Percentiles rank a stretch among this genome's conserved stretches.
phyloP scores from a whole-genome alignment of 1,140 invertebrate genomes.

The Anthonomus grandis region DNA sequence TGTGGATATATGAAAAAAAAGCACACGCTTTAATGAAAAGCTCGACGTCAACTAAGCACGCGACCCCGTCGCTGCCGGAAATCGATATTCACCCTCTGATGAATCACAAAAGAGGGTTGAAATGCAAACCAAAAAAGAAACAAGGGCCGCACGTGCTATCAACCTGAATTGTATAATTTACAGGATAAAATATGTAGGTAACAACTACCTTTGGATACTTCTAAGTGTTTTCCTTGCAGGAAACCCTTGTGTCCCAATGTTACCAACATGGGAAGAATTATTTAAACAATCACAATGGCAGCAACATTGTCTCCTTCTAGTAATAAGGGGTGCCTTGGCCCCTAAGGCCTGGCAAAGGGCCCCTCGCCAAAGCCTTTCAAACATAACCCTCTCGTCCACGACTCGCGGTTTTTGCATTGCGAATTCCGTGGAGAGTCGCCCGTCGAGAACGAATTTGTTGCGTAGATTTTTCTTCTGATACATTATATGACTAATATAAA shows the following conservation, averaged over 20 bases:
- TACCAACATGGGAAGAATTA: conserved; percentile 14
- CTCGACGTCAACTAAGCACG: too few relatives aligned
- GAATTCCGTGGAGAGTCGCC: conserved; percentile 3
- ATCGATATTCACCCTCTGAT: conserved; percentile 18
- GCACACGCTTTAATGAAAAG: too few relatives aligned
- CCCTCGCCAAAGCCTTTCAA: conserved; percentile 61
- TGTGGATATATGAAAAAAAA: too few relatives aligned
- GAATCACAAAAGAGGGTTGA: conserved; percentile 9
- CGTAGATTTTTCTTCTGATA: too few relatives aligned
- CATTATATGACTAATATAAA: background rate
- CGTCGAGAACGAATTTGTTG: conserved; percentile 16
- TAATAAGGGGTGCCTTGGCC: conserved; percentile 41
- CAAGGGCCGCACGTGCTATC: too few relatives aligned
- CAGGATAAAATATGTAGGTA: too few relatives aligned
- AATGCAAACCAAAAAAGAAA: background rate
- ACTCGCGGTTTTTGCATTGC: conserved; percentile 36
- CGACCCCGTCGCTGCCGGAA: conserved; percentile 9
- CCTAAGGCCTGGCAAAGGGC: conserved; percentile 52
- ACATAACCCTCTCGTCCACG: conserved; percentile 56
- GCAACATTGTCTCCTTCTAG: conserved; percentile 43
- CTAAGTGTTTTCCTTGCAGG: conserved; percentile 51
- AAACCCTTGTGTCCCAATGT: background rate
- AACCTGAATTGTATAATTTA: too few relatives aligned
- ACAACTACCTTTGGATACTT: too few relatives aligned
- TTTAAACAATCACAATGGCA: conserved; percentile 44